Conservation (phyloP, 2,797 vertebrate species). For the Diglossa cyanea region DNA sequence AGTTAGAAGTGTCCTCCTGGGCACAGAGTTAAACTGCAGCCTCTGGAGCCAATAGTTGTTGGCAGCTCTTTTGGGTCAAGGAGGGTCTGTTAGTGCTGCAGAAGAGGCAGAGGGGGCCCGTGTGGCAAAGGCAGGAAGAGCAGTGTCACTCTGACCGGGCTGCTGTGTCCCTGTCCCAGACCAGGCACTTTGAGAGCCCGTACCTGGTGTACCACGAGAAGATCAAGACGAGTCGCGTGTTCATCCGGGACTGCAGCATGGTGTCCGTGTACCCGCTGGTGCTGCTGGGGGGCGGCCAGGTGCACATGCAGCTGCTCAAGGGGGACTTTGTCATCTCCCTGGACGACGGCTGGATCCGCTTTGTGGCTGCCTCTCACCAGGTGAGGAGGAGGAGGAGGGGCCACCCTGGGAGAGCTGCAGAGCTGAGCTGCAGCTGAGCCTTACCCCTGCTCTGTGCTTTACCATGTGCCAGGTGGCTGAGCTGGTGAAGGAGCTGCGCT, state of each 20-base stretch:
- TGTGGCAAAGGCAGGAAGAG: not conserved
- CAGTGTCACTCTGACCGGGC: accelerated
- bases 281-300: constrained; percentile 90
- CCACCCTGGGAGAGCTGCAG: not conserved
- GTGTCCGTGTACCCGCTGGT: constrained; percentile 93
- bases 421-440: not conserved
- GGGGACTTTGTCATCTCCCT: constrained; percentile 89
- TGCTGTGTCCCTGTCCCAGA: constrained; percentile 65
- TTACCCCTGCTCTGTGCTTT: accelerated
- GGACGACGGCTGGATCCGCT: constrained; percentile 95
- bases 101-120: not conserved
- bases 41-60: not conserved
- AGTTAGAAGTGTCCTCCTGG: not conserved
- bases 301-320: constrained; percentile 85
- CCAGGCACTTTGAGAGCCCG: constrained; percentile 89
- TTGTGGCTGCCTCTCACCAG: constrained; percentile 90
- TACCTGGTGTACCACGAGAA: constrained; percentile 98
- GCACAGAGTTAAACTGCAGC: not conserved
- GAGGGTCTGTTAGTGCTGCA: too few species aligned
- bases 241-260: constrained; percentile 98
- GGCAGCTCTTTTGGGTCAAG: not conserved
- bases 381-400: constrained; percentile 64
- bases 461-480: constrained; percentile 84
- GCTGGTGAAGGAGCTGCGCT: constrained; percentile 91
- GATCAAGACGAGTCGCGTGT: constrained; percentile 93